Conservation (phyloP, 2,888 invertebrate genomes). For the Drosophila stalkeri region DNA sequence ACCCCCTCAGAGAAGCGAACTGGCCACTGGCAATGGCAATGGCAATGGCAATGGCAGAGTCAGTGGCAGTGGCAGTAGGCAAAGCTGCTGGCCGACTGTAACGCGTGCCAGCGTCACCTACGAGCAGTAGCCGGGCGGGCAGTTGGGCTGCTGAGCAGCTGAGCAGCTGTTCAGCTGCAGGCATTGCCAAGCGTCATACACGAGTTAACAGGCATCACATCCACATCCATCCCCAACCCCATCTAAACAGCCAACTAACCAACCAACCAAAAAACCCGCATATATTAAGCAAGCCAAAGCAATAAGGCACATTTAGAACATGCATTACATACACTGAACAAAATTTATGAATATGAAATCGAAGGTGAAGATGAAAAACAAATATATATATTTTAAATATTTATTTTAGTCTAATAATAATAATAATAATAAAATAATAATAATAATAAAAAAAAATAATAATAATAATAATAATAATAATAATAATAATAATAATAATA, state of each 20-base stretch:
- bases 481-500: too few relatives aligned
- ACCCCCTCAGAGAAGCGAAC: constrained; percentile 37
- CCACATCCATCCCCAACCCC: constrained; percentile 15
- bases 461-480: too few relatives aligned
- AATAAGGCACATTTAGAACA: constrained; percentile 58
- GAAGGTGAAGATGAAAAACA: neutral
- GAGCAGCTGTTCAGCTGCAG: constrained; percentile 72
- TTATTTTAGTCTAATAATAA: neutral
- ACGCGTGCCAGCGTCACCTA: constrained; percentile 75
- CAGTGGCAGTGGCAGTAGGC: constrained; percentile 1
- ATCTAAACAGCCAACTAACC: neutral
- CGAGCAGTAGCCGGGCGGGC: constrained; percentile 27
- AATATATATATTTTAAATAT: neutral
- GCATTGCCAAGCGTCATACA: constrained; percentile 71
- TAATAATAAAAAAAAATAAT: too few relatives aligned
- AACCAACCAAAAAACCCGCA: constrained; percentile 38
- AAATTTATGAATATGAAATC: constrained; percentile 2
- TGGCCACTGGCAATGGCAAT: neutral
- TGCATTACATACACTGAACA: constrained; percentile 30
- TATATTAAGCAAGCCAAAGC: constrained; percentile 58
- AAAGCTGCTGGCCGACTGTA: constrained; percentile 27
- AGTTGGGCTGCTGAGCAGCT: constrained; percentile 11
- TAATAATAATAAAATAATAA: too few relatives aligned
- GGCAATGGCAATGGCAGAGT: neutral
- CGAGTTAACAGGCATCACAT: constrained; percentile 66